These are phyloP conservation scores for Pygoscelis adeliae DNA, from an alignment of 2,113 vertebrate genomes.

Conservation along the genomic window DNA sequence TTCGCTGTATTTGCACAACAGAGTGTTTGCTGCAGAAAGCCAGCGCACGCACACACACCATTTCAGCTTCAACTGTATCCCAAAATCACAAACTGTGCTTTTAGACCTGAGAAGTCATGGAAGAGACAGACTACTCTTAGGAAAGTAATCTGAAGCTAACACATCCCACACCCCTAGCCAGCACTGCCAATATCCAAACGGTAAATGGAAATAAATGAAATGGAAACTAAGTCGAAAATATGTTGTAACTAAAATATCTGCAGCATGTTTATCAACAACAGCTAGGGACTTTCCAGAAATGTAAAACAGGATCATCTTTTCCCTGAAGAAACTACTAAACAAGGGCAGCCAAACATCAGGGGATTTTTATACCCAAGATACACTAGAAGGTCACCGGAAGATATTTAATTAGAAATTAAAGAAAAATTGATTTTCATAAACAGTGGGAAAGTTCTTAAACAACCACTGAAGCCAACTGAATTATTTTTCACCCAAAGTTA, in stretches of 20 bases:
- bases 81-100: background rate
- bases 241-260: background rate
- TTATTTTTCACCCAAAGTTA: background rate
- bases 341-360: background rate
- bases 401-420: background rate
- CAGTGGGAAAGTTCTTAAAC: background rate
- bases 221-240: background rate
- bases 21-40: background rate
- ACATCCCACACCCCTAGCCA: background rate
- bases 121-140: background rate
- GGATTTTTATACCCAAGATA: background rate
- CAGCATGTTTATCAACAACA: background rate
- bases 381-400: background rate
- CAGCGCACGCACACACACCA: fast-evolving
- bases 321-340: background rate
- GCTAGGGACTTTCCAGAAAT: background rate
- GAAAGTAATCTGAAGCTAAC: background rate
- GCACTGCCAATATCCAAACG: background rate
- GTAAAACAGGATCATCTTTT: background rate
- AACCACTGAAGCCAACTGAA: background rate
- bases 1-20: background rate
- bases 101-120: background rate
- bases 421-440: background rate
- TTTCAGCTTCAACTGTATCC: background rate
- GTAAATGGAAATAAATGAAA: background rate